Evolutionary conservation across 2,113 vertebrate genomes (phyloP).

Genomic region (Catharus bicknelli): DNA sequence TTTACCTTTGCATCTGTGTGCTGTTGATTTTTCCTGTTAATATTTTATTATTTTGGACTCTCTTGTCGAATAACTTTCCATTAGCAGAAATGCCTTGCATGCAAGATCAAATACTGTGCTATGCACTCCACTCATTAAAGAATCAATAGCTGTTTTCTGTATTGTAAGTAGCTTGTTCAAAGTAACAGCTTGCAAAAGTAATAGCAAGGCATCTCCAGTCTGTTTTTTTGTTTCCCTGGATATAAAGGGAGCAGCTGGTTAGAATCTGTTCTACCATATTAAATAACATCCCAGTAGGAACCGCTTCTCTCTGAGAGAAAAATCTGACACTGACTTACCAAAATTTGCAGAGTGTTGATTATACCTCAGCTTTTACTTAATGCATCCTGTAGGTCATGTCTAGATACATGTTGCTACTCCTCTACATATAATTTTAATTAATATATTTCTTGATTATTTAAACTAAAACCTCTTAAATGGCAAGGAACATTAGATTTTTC

Average conservation of each 20-base stretch:
- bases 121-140: constrained; percentile 1
- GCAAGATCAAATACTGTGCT: background rate
- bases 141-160: constrained; percentile 1
- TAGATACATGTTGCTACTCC: background rate
- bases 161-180: constrained; percentile 28
- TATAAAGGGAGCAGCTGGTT: constrained; percentile 35
- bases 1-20: background rate
- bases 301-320: background rate
- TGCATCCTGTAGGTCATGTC: background rate
- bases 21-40: background rate
- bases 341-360: background rate
- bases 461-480: background rate
- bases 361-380: background rate
- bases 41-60: constrained; percentile 7
- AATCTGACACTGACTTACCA: background rate
- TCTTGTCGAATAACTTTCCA: background rate
- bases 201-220: background rate
- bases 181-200: constrained; percentile 27
- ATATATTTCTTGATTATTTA: background rate
- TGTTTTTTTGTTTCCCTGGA: background rate
- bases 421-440: background rate
- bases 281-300: constrained; percentile 12
- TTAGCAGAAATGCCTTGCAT: background rate
- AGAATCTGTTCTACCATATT: background rate
- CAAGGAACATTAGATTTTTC: background rate